Conservation (phyloP, 2,888 invertebrate genomes). For the Pyrochroa serraticornis region DNA sequence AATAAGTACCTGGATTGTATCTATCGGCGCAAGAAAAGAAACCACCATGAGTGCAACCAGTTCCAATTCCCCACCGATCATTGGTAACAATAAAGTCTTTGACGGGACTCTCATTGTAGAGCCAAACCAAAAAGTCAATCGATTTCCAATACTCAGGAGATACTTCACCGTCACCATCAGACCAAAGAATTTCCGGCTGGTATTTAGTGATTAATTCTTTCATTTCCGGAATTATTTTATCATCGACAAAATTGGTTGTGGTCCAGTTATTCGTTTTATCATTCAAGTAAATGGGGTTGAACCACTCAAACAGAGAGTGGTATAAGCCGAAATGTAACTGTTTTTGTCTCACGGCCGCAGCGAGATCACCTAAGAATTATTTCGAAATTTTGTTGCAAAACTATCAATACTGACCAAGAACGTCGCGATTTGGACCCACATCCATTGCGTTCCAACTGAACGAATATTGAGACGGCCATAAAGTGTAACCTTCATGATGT, state of each 20-base stretch:
- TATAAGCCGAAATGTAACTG: constrained; percentile 79
- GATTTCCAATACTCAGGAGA: constrained; percentile 81
- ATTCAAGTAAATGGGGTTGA: constrained; percentile 74
- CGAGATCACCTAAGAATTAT: constrained; percentile 65
- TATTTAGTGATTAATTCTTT: constrained; percentile 73
- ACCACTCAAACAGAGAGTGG: constrained; percentile 87
- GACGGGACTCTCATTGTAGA: constrained; percentile 93
- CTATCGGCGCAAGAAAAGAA: constrained; percentile 86
- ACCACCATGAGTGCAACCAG: constrained; percentile 85
- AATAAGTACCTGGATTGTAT: constrained; percentile 72
- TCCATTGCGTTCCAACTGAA: constrained; percentile 81
- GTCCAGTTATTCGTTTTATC: constrained; percentile 70
- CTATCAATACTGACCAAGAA: constrained; percentile 41
- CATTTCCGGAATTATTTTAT: constrained; percentile 80
- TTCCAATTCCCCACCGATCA: constrained; percentile 89
- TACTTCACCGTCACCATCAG: constrained; percentile 94
- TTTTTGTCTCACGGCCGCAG: constrained; percentile 67
- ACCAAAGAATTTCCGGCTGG: constrained; percentile 82
- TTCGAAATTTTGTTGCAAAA: neutral
- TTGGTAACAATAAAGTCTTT: constrained; percentile 88
- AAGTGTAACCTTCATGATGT: constrained; percentile 85
- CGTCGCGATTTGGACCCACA: constrained; percentile 46
- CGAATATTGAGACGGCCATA: constrained; percentile 82
- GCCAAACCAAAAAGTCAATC: constrained; percentile 85
- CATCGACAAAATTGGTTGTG: constrained; percentile 68